A percentile compares a stretch with the other conserved stretches of the same genome.
Conservation (phyloP, 2,113 vertebrate species). For the Melozone crissalis region DNA sequence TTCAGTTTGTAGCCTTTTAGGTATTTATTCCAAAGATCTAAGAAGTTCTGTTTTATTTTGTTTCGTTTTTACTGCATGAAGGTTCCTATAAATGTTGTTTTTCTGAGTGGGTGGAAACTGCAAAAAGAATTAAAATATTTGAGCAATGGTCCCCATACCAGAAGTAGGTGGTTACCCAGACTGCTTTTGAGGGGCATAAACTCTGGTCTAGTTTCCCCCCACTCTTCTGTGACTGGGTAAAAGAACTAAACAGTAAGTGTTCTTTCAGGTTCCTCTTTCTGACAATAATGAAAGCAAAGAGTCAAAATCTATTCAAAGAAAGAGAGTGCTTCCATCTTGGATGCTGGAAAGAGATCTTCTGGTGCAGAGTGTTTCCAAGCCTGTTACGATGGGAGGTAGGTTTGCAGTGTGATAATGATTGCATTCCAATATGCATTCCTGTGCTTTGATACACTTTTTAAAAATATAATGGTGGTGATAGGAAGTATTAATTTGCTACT, state of each 20-base stretch:
- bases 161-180: background rate
- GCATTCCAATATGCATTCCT: background rate
- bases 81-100: background rate
- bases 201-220: background rate
- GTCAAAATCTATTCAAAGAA: constrained; percentile 50
- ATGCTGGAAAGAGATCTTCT: constrained; percentile 75
- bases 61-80: background rate
- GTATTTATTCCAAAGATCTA: background rate
- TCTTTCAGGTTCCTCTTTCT: constrained; percentile 62
- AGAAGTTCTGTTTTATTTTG: background rate
- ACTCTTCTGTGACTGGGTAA: background rate
- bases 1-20: background rate
- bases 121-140: background rate
- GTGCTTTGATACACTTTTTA: background rate
- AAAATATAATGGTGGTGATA: background rate
- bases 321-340: constrained; percentile 86
- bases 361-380: constrained; percentile 23
- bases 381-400: constrained; percentile 64
- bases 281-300: background rate
- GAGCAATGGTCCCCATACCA: background rate
- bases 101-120: background rate
- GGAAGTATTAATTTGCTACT: background rate
- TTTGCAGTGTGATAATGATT: background rate
- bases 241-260: background rate
- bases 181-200: background rate